Conservation (phyloP, 1,140 invertebrate species). For the Cephus cinctus region DNA sequence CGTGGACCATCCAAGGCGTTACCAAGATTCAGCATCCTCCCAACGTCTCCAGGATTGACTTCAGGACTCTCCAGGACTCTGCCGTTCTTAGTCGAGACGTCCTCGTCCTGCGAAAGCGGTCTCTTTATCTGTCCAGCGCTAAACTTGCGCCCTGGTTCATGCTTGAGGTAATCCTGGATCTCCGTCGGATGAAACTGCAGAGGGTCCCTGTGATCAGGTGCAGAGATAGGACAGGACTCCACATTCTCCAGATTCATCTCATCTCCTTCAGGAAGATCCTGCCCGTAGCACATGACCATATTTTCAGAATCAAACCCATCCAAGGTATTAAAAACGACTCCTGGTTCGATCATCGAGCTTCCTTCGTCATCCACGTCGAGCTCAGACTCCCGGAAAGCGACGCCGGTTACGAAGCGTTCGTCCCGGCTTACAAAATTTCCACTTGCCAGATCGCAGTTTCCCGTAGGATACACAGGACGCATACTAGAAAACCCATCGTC, state of each 20-base stretch:
- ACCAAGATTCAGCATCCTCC: conserved; percentile 51
- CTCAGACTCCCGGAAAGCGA: background rate
- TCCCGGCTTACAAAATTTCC: background rate
- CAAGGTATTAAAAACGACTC: conserved; percentile 50
- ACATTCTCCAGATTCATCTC: conserved; percentile 27
- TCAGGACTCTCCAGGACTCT: conserved; percentile 39
- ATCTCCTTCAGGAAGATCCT: conserved; percentile 11
- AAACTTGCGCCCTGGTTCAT: conserved; percentile 41
- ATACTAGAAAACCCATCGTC: conserved; percentile 28
- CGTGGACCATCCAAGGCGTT: conserved; percentile 53
- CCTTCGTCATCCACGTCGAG: background rate
- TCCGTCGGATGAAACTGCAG: background rate
- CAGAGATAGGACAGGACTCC: too few relatives aligned
- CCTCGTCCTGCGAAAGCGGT: conserved; percentile 47
- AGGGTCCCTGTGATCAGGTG: background rate
- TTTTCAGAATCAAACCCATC: conserved; percentile 48
- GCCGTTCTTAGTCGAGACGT: conserved; percentile 41
- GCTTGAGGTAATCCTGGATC: conserved; percentile 36
- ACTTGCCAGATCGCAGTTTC: background rate
- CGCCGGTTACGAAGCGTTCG: background rate
- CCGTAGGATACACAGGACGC: background rate
- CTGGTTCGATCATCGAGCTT: too few relatives aligned
- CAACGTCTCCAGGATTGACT: conserved; percentile 50
- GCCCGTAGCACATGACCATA: conserved; percentile 15
- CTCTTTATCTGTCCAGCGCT: conserved; percentile 45